phyloP scores from a whole-genome alignment of 2,797 vertebrate genomes.

The Catostomus latipinnis region DNA sequence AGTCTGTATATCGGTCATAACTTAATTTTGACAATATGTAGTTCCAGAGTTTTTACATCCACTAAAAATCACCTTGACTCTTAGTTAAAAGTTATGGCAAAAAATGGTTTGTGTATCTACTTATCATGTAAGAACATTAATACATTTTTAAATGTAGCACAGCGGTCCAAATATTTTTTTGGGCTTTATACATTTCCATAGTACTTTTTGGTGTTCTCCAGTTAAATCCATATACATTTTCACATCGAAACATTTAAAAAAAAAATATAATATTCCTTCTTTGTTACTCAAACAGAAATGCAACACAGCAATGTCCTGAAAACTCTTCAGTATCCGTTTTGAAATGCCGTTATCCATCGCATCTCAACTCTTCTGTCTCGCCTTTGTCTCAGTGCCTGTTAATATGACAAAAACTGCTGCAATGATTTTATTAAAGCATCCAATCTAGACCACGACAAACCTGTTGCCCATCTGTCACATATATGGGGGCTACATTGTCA shows the following conservation, averaged over 20 bases:
- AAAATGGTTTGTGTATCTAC: too few relatives aligned
- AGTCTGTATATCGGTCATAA: too few relatives aligned
- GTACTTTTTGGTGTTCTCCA: background rate
- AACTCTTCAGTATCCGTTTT: slow-evolving; percentile 20
- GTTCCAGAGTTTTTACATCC: too few relatives aligned
- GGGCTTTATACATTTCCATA: background rate
- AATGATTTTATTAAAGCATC: slow-evolving; percentile 64
- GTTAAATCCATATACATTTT: background rate
- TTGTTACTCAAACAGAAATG: background rate
- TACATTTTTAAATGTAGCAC: too few relatives aligned
- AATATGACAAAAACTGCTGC: slow-evolving; percentile 49
- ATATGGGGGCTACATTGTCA: slow-evolving; percentile 47
- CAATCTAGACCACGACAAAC: slow-evolving; percentile 57
- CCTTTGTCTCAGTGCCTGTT: slow-evolving; percentile 30
- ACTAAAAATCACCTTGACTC: too few relatives aligned
- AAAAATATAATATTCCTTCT: background rate
- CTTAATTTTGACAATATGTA: too few relatives aligned
- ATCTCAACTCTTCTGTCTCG: background rate
- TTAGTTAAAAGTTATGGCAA: too few relatives aligned
- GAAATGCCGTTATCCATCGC: background rate
- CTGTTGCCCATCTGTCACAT: slow-evolving; percentile 63
- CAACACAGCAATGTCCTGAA: background rate
- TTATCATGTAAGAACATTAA: too few relatives aligned
- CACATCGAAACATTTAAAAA: background rate
- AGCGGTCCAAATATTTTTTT: background rate